Evolutionary conservation across 2,888 invertebrate genomes (phyloP).

Genomic region (Diplolepis rosae): DNA sequence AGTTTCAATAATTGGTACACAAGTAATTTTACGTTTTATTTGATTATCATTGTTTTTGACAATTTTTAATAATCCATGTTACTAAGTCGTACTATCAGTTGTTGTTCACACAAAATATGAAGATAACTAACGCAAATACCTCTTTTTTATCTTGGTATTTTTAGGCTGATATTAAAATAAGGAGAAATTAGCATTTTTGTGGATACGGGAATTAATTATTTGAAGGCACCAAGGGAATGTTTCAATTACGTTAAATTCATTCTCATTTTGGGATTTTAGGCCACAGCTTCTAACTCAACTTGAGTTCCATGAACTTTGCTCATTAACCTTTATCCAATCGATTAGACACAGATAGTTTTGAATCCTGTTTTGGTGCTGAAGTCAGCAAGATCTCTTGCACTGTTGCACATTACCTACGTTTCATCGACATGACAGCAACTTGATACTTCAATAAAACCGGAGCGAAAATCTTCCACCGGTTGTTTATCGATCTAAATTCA

Average conservation of each 20-base stretch:
- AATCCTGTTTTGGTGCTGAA: not conserved
- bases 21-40: too few relatives aligned
- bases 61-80: too few relatives aligned
- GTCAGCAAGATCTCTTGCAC: not conserved
- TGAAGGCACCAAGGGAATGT: too few relatives aligned
- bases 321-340: conserved; percentile 13
- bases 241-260: too few relatives aligned
- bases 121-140: conserved; percentile 19
- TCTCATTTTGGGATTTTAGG: not conserved
- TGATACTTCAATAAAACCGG: not conserved
- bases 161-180: too few relatives aligned
- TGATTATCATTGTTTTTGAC: too few relatives aligned
- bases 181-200: too few relatives aligned
- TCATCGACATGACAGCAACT: conserved; percentile 14
- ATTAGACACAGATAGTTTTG: conserved; percentile 3
- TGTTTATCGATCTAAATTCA: too few relatives aligned
- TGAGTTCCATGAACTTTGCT: conserved; percentile 1
- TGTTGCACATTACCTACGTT: not conserved
- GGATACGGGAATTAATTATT: too few relatives aligned
- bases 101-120: conserved; percentile 1
- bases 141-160: too few relatives aligned
- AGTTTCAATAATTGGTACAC: too few relatives aligned
- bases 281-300: not conserved
- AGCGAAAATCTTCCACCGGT: not conserved
- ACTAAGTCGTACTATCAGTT: too few relatives aligned